Conservation (phyloP, 2,888 invertebrate species). For the Rhyacophila evoluta region DNA sequence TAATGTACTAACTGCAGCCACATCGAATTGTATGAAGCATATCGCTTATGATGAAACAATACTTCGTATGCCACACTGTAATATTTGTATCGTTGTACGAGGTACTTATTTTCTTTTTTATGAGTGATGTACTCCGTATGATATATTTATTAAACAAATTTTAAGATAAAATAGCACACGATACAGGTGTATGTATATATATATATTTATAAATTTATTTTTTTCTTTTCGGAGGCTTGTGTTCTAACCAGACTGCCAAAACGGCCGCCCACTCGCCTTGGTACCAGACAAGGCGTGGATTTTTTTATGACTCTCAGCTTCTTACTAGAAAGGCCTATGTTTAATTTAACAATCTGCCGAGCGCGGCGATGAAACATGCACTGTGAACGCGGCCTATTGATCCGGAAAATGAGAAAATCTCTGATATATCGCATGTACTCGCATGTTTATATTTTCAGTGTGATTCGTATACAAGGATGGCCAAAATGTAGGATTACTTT, state of each 20-base stretch:
- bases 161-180: no score
- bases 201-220: no score
- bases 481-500: no score
- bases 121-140: no score
- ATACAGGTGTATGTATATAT: no score
- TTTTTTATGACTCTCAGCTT: constrained; percentile 42
- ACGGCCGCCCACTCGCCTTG: not conserved
- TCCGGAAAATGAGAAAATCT: constrained; percentile 46
- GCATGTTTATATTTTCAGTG: not conserved
- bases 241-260: not conserved
- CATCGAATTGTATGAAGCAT: no score
- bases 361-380: constrained; percentile 47
- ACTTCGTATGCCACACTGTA: no score
- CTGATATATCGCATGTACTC: constrained; percentile 13
- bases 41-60: no score
- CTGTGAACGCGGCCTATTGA: constrained; percentile 41
- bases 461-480: not conserved
- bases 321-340: constrained; percentile 42
- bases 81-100: no score
- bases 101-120: no score
- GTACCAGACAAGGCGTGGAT: not conserved
- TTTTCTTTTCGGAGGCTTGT: not conserved
- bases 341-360: constrained; percentile 48
- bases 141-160: no score
- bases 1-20: no score